Percentiles rank a stretch among this genome's conserved stretches.
These are phyloP conservation scores for Nymphalis polychloros DNA, from an alignment of 2,888 invertebrate genomes.

Conservation along the genomic window DNA sequence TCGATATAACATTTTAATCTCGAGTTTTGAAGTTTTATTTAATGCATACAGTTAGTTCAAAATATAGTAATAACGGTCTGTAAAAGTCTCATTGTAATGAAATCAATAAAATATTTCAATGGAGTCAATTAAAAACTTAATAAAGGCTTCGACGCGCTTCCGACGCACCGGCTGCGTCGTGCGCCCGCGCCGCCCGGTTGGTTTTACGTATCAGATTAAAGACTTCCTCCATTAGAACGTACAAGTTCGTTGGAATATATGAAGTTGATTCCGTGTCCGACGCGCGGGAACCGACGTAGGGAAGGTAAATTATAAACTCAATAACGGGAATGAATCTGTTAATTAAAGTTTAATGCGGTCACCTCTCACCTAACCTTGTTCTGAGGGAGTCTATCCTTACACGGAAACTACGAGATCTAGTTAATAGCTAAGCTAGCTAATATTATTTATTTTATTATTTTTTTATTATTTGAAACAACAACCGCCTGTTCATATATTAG, in stretches of 20 bases:
- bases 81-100: not conserved
- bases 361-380: too few species aligned
- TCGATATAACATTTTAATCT: too few species aligned
- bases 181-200: not conserved
- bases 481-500: too few species aligned
- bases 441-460: too few species aligned
- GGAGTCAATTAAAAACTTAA: not conserved
- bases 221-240: conserved; percentile 4
- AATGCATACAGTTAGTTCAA: too few species aligned
- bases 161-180: not conserved
- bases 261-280: not conserved
- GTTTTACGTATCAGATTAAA: conserved; percentile 9
- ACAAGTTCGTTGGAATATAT: not conserved
- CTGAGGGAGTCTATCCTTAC: too few species aligned
- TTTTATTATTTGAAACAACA: too few species aligned
- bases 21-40: too few species aligned
- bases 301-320: not conserved
- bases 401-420: too few species aligned
- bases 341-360: not conserved
- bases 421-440: too few species aligned
- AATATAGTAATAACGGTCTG: not conserved
- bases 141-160: conserved; percentile 2
- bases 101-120: conserved; percentile 1
- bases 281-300: not conserved
- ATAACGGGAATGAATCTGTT: not conserved